These are phyloP conservation scores for Zelostemma sp. DNA, from an alignment of 1,140 invertebrate genomes.

Conservation along the genomic window DNA sequence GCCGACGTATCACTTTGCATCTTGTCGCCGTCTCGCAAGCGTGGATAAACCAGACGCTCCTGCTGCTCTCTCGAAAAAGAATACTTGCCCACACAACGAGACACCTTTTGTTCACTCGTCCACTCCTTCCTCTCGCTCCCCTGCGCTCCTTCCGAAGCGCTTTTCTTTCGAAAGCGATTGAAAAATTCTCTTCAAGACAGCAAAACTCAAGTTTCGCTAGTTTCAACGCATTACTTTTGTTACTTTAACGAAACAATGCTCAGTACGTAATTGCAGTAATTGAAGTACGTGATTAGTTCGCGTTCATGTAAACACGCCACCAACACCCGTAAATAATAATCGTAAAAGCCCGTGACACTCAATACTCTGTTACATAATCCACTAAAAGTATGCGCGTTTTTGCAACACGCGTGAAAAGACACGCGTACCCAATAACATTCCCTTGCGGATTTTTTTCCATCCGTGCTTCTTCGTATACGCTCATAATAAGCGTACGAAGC, in stretches of 20 bases:
- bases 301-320: too few species aligned
- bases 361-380: neutral
- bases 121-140: too few species aligned
- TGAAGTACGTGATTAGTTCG: too few species aligned
- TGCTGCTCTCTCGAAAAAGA: conserved; percentile 6
- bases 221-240: too few species aligned
- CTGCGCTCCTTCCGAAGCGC: too few species aligned
- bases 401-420: neutral
- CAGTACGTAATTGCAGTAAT: too few species aligned
- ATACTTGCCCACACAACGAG: conserved; percentile 4
- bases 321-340: too few species aligned
- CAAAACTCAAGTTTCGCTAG: neutral
- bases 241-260: too few species aligned
- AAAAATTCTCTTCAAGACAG: neutral
- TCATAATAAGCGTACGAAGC: too few species aligned
- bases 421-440: neutral
- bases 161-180: neutral
- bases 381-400: neutral
- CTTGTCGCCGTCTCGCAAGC: conserved; percentile 31
- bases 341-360: neutral
- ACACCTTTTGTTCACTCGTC: too few species aligned
- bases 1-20: conserved; percentile 42
- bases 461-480: too few species aligned
- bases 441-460: too few species aligned
- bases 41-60: conserved; percentile 4